These are phyloP conservation scores for Mamestra brassicae DNA, from an alignment of 2,888 invertebrate species.

Conservation along the genomic window DNA sequence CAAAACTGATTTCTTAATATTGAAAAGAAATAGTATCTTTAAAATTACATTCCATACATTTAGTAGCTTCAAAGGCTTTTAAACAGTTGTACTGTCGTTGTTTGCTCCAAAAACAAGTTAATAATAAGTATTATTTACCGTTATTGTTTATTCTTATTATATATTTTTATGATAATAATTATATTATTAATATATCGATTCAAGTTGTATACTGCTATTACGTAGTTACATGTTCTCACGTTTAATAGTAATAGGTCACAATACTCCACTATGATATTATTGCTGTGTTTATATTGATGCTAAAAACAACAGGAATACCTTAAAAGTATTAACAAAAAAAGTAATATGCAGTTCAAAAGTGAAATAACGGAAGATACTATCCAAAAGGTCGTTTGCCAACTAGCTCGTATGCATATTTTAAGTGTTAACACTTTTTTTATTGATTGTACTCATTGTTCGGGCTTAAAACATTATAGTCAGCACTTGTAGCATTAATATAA, in stretches of 20 bases:
- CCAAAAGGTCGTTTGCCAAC: neutral
- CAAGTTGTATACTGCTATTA: constrained; percentile 53
- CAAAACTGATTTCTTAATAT: neutral
- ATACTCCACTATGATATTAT: constrained; percentile 59
- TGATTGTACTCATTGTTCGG: neutral
- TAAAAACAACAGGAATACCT: neutral
- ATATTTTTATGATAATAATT: constrained; percentile 38
- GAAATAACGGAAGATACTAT: neutral
- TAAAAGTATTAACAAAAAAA: neutral
- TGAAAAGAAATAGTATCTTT: neutral
- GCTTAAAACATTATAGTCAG: no score
- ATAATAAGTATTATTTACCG: constrained; percentile 56
- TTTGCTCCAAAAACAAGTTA: constrained; percentile 48
- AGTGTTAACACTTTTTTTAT: constrained; percentile 12
- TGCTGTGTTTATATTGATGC: constrained; percentile 49
- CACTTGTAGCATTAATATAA: constrained; percentile 43
- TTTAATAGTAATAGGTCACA: constrained; percentile 64
- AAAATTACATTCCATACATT: constrained; percentile 45
- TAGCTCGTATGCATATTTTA: neutral
- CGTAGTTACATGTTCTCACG: constrained; percentile 51
- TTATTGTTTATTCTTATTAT: constrained; percentile 54
- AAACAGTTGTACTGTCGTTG: constrained; percentile 11
- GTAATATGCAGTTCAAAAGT: constrained; percentile 23
- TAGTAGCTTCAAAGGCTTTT: constrained; percentile 23
- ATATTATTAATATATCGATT: constrained; percentile 42